Conservation (phyloP, 1,140 invertebrate species). For the Nasonia giraulti region DNA sequence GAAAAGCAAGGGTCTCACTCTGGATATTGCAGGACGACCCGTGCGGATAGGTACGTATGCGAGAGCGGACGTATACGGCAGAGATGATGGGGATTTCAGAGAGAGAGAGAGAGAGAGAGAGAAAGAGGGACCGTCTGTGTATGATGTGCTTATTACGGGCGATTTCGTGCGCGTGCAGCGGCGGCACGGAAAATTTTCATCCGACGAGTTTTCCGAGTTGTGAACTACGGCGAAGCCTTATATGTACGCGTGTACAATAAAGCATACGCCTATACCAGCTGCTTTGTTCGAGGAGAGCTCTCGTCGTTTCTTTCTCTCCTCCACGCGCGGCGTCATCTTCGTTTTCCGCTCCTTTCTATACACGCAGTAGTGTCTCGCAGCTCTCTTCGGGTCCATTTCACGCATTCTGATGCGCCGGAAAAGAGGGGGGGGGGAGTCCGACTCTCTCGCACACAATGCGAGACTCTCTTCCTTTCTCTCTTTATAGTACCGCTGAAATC, state of each 20-base stretch:
- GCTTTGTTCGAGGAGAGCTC: neutral
- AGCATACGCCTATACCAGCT: neutral
- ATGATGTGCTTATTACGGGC: neutral
- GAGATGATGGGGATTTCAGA: neutral
- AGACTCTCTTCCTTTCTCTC: constrained; percentile 42
- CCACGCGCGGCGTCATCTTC: neutral
- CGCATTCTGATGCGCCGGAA: constrained; percentile 53
- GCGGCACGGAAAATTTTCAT: neutral
- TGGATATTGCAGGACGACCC: too few relatives aligned
- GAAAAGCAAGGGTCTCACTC: neutral
- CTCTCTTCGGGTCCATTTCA: constrained; percentile 55
- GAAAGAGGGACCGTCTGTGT: neutral
- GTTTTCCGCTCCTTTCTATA: neutral
- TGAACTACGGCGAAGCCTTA: neutral
- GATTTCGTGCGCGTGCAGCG: neutral
- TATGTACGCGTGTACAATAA: neutral
- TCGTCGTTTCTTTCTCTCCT: neutral
- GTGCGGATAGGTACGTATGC: too few relatives aligned
- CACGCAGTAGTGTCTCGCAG: neutral
- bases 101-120: too few relatives aligned
- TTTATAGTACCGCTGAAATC: too few relatives aligned
- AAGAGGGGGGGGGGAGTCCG: constrained; percentile 7
- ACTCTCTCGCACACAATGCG: constrained; percentile 13
- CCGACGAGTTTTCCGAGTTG: neutral
- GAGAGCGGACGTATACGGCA: too few relatives aligned